phyloP scores from a whole-genome alignment of 2,797 vertebrate genomes.

The Sternarchorhynchus goeldii region DNA sequence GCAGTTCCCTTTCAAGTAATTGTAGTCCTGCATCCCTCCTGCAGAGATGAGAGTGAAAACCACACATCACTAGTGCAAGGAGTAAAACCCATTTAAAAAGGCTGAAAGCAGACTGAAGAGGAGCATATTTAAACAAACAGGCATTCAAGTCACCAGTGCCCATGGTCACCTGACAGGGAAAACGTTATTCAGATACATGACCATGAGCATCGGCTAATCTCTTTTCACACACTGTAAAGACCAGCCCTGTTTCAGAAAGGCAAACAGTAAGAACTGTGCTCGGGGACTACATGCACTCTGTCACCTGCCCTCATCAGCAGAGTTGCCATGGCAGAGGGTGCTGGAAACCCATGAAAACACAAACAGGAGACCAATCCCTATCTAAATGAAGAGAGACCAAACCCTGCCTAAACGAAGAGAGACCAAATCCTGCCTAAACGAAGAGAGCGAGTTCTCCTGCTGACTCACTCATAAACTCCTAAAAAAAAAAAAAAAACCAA shows the following conservation, averaged over 20 bases:
- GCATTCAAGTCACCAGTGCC: no score
- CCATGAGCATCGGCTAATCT: background rate
- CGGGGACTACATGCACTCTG: conserved; percentile 42
- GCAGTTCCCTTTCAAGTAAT: conserved; percentile 93
- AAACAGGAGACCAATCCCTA: background rate
- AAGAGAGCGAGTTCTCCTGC: background rate
- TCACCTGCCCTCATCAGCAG: background rate
- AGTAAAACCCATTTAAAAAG: background rate
- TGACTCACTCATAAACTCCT: no score
- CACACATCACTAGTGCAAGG: conserved; percentile 18
- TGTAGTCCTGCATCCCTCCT: conserved; percentile 99
- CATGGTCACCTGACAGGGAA: no score
- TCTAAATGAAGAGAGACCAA: background rate
- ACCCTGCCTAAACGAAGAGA: background rate
- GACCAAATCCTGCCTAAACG: no score
- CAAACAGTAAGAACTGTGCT: conserved; percentile 27
- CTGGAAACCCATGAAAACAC: conserved; percentile 53
- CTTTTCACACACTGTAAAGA: conserved; percentile 13
- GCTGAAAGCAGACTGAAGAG: no score
- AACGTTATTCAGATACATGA: background rate
- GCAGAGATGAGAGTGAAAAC: conserved; percentile 44
- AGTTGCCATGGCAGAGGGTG: conserved; percentile 59
- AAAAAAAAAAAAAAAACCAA: no score
- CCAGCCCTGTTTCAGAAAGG: conserved; percentile 6
- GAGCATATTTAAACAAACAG: no score